Evolutionary conservation across 2,888 invertebrate species (phyloP).

Genomic region (Drosophila paramelanica): DNA sequence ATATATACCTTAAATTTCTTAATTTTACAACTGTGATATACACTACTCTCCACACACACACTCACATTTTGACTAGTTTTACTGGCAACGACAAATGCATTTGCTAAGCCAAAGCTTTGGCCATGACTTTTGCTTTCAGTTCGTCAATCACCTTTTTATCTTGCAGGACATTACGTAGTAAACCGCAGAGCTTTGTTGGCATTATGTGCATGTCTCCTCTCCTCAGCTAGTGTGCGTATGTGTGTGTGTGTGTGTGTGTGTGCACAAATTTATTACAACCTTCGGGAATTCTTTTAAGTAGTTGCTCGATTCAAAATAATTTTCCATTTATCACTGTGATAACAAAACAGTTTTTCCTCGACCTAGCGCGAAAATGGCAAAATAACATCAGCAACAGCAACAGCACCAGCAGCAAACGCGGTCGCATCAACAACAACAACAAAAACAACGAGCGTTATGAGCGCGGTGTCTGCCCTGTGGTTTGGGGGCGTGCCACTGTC

Average conservation of each 20-base stretch:
- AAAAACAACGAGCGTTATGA: slow-evolving; percentile 72
- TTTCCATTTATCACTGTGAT: slow-evolving; percentile 82
- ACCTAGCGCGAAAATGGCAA: slow-evolving; percentile 72
- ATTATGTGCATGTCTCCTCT: slow-evolving; percentile 60
- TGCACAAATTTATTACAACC: slow-evolving; percentile 83
- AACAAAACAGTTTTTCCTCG: slow-evolving; percentile 73
- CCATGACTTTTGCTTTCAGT: slow-evolving; percentile 78
- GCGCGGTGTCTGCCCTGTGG: slow-evolving; percentile 37
- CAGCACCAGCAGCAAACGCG: slow-evolving; percentile 10
- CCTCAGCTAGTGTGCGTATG: slow-evolving; percentile 20
- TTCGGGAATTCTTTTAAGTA: slow-evolving; percentile 83
- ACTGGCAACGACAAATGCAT: slow-evolving; percentile 64
- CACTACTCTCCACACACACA: not conserved
- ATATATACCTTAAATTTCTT: slow-evolving; percentile 10
- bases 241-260: slow-evolving; percentile 38
- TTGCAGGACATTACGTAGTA: slow-evolving; percentile 72
- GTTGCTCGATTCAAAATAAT: slow-evolving; percentile 81
- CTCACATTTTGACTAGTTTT: slow-evolving; percentile 20
- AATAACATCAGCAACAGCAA: slow-evolving; percentile 63
- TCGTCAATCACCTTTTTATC: slow-evolving; percentile 80
- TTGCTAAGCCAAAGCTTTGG: slow-evolving; percentile 67
- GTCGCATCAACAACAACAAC: slow-evolving; percentile 11
- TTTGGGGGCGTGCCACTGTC: slow-evolving; percentile 59
- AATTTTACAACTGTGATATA: slow-evolving; percentile 11
- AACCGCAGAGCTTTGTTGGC: slow-evolving; percentile 53